phyloP scores from a whole-genome alignment of 1,140 invertebrate species.

The Cydia splendana region DNA sequence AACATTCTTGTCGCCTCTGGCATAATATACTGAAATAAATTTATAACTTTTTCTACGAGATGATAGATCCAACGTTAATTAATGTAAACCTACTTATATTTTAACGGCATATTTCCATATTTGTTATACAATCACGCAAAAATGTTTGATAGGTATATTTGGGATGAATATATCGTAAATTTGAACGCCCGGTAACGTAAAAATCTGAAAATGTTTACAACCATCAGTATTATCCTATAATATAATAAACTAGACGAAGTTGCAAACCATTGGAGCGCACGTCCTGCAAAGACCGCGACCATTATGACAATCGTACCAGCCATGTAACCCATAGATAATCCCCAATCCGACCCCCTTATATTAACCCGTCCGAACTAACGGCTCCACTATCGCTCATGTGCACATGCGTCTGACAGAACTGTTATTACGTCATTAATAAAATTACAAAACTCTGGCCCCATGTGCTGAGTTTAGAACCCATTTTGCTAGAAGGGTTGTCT shows the following conservation, averaged over 20 bases:
- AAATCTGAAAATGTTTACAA: too few species aligned
- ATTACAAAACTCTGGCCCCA: conserved; percentile 77
- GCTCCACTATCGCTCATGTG: conserved; percentile 75
- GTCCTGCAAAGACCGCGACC: background rate
- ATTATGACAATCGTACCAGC: conserved; percentile 45
- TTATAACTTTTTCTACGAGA: too few species aligned
- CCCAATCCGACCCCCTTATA: conserved; percentile 66
- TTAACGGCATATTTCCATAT: too few species aligned
- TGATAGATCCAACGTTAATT: too few species aligned
- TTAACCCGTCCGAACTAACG: conserved; percentile 75
- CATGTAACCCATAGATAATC: conserved; percentile 66
- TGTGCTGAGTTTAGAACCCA: conserved; percentile 71
- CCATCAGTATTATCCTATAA: too few species aligned
- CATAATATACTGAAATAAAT: too few species aligned
- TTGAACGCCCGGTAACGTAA: too few species aligned
- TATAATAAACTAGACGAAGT: background rate
- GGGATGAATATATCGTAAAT: too few species aligned
- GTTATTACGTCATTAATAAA: conserved; percentile 81
- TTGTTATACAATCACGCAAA: too few species aligned
- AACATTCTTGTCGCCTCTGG: too few species aligned
- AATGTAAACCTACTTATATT: too few species aligned
- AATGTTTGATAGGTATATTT: too few species aligned
- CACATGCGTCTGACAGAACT: conserved; percentile 77
- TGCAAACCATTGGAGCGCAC: conserved; percentile 12
- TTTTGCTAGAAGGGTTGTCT: conserved; percentile 64